Evolutionary conservation across 2,797 vertebrate genomes (phyloP), one percentile per base, ranked within the genome.

Genomic region (Microctenopoma steveboyesi): DNA sequence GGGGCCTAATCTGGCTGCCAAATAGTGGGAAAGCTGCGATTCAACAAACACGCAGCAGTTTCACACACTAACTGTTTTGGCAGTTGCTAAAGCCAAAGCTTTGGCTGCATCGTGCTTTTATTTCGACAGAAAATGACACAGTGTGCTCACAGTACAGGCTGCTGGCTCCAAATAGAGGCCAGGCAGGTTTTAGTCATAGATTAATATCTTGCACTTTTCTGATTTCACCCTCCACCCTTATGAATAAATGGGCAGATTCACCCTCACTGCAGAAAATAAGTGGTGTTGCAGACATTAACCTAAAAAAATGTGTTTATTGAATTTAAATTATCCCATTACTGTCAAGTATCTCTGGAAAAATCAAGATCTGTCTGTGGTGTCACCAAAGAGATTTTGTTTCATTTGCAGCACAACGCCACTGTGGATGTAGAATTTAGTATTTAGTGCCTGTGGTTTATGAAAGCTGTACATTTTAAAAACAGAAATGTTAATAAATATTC

Each of bases 111-210:
- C 4, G 0, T 63, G 60, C 70, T 37, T 72, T 78, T 22, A 71
- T 74, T 79, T 75, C 69, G 70, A 67, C 47, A 61, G 43, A 73
- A 75, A 82, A 54, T 59, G 68, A 79, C 71, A 68, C 50, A 78
- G 64, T 80, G 51, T 80, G 71, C 42, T 69, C 48, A 83, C 63
- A 83, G 78, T 69, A 62, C 63, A 79, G 83, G 69, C 80, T 79
- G 68, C 15, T 76, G 70, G 70, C 68, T 72, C 22, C 37, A 46
- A 77, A 66, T 57, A 9, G 33, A 78, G 70, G 68, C 51, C 65
- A 59, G 67, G 30, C 42, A 0, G 67, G 67, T 54, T 78, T 81
- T 72, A 83, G 47, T 52, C 37, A 43, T 28, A 52, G 74, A 80
- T 83, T 74, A 79, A 74, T 47, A 64, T 67, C 74, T 82, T 12